Conservation (phyloP, 2,888 invertebrate species). For the Gasteruption jaculator region DNA sequence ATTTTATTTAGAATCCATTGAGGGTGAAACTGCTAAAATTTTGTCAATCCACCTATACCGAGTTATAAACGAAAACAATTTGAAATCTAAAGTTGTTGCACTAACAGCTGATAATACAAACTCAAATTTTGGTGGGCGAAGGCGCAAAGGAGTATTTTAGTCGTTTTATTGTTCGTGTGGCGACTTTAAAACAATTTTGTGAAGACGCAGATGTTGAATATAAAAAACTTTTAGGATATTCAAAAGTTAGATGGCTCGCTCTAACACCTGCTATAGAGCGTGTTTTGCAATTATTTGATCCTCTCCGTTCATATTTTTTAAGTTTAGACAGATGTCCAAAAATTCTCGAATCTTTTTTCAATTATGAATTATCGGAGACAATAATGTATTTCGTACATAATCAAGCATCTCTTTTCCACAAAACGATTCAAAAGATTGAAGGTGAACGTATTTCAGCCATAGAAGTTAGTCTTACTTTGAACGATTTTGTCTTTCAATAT, state of each 20-base stretch:
- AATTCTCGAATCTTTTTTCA: slow-evolving; percentile 26
- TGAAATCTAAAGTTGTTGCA: slow-evolving; percentile 11
- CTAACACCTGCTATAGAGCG: slow-evolving; percentile 34
- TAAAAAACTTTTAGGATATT: slow-evolving; percentile 28
- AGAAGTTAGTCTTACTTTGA: too few relatives aligned
- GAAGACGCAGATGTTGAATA: slow-evolving; percentile 32
- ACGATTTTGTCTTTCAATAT: too few relatives aligned
- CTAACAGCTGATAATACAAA: slow-evolving; percentile 23
- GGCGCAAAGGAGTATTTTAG: slow-evolving; percentile 32
- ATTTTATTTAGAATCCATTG: slow-evolving; percentile 19
- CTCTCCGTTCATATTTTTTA: slow-evolving; percentile 31
- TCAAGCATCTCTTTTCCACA: slow-evolving; percentile 19
- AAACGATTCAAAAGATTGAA: slow-evolving; percentile 18
- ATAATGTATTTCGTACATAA: slow-evolving; percentile 20
- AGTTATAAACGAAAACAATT: slow-evolving; percentile 6
- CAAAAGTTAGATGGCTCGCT: slow-evolving; percentile 31
- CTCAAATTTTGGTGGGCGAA: slow-evolving; percentile 22
- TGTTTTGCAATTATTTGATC: slow-evolving; percentile 30
- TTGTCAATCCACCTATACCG: background rate
- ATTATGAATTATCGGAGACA: too few relatives aligned
- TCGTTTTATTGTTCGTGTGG: slow-evolving; percentile 38
- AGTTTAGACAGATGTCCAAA: too few relatives aligned
- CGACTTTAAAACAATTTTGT: slow-evolving; percentile 37
- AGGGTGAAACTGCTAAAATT: slow-evolving; percentile 22
- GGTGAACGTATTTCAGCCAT: slow-evolving; percentile 14